phyloP scores from a whole-genome alignment of 2,113 vertebrate genomes.

The Columba janthina region DNA sequence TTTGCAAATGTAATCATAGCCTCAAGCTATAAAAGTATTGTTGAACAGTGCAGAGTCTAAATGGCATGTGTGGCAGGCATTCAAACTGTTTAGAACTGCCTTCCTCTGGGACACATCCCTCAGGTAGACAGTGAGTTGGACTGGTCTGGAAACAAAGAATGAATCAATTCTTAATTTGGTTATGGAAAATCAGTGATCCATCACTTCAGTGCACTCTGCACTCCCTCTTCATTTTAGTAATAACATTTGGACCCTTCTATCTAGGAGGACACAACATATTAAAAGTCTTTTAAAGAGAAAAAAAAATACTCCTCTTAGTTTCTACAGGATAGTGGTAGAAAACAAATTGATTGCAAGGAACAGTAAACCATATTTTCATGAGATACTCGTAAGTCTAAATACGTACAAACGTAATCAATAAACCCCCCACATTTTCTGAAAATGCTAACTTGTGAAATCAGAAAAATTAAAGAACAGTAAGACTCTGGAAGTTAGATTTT shows the following conservation, averaged over 20 bases:
- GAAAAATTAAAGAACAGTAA: background rate
- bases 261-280: background rate
- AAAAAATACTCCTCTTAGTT: background rate
- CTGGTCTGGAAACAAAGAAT: background rate
- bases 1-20: background rate
- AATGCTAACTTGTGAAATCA: background rate
- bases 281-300: background rate
- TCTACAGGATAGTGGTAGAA: background rate
- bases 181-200: background rate
- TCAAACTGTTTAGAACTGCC: background rate
- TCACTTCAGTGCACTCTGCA: background rate
- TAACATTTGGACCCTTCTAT: background rate
- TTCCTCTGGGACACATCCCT: background rate
- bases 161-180: background rate
- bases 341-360: background rate
- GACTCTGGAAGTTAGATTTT: background rate
- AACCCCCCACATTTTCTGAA: background rate
- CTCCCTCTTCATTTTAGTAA: background rate
- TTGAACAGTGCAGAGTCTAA: background rate
- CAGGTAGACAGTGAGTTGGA: background rate
- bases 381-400: background rate
- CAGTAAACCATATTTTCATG: background rate
- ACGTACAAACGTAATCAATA: background rate
- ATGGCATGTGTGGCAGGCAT: rapidly evolving
- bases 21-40: background rate